Conservation (phyloP, 2,888 invertebrate species). For the Junonia oenone region DNA sequence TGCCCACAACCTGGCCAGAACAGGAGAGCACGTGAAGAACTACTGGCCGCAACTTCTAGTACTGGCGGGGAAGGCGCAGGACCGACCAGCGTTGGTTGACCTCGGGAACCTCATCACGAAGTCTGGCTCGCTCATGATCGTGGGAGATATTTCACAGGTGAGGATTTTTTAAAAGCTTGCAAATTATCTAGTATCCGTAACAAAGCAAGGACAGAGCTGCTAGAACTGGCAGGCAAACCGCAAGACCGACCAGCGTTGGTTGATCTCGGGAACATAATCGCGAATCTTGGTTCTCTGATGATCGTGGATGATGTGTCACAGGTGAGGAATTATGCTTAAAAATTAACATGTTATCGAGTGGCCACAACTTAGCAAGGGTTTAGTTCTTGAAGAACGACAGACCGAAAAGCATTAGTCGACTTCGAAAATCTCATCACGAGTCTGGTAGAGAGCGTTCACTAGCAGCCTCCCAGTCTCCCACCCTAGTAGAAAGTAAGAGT, state of each 20-base stretch:
- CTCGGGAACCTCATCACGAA: constrained; percentile 95
- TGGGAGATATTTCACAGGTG: constrained; percentile 92
- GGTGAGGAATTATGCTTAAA: no score
- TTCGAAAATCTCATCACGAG: constrained; percentile 95
- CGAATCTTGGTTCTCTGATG: constrained; percentile 93
- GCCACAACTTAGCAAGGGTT: constrained; percentile 88
- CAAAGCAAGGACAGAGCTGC: constrained; percentile 87
- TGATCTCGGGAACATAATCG: constrained; percentile 94
- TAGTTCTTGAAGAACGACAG: constrained; percentile 90
- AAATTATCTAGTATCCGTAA: constrained; percentile 89
- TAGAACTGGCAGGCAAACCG: constrained; percentile 92
- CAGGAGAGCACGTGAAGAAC: constrained; percentile 98
- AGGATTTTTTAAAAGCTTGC: no score
- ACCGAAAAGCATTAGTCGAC: constrained; percentile 93
- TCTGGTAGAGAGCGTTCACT: no score
- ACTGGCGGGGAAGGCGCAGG: constrained; percentile 89
- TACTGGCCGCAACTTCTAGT: constrained; percentile 95
- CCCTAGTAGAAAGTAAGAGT: no score
- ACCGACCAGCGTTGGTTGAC: constrained; percentile 93
- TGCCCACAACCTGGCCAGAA: constrained; percentile 88
- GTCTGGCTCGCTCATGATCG: constrained; percentile 92
- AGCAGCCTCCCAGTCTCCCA: no score
- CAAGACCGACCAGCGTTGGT: constrained; percentile 91
- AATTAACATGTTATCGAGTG: constrained; percentile 88
- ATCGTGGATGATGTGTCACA: constrained; percentile 92